Evolutionary conservation across 2,888 invertebrate genomes (phyloP).

Genomic region (Argyra leucocephala): DNA sequence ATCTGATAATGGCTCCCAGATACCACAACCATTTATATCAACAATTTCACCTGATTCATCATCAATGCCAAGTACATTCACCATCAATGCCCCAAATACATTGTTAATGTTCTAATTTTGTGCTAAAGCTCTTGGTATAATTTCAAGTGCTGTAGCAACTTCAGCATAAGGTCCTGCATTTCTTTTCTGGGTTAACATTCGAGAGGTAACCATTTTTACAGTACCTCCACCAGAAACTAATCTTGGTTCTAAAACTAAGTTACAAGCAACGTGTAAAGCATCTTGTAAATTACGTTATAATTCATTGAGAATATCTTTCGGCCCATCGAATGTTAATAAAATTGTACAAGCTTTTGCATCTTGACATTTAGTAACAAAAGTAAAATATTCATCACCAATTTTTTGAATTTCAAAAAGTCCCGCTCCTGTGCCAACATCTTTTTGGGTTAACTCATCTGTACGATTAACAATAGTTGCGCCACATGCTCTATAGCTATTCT

Average conservation of each 20-base stretch:
- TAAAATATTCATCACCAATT: constrained; percentile 85
- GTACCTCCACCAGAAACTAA: constrained; percentile 94
- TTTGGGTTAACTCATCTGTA: constrained; percentile 88
- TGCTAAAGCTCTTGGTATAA: constrained; percentile 91
- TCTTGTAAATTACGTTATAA: constrained; percentile 93
- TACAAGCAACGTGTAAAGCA: constrained; percentile 91
- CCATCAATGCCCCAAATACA: constrained; percentile 55
- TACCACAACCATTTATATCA: constrained; percentile 78
- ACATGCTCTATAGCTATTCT: constrained; percentile 88
- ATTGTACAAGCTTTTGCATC: constrained; percentile 99
- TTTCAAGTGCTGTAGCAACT: constrained; percentile 87
- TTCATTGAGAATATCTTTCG: constrained; percentile 95
- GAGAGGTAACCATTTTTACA: constrained; percentile 91
- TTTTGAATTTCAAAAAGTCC: constrained; percentile 96
- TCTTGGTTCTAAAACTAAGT: constrained; percentile 68
- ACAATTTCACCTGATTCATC: constrained; percentile 87
- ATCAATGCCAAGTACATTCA: constrained; percentile 73
- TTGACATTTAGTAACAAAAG: constrained; percentile 87
- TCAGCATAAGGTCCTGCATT: constrained; percentile 93
- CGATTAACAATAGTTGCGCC: constrained; percentile 94
- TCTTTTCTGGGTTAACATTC: constrained; percentile 70
- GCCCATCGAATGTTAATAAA: constrained; percentile 86
- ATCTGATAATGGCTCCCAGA: constrained; percentile 96
- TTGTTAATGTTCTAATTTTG: constrained; percentile 96
- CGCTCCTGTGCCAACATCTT: constrained; percentile 86